phyloP scores from a whole-genome alignment of 2,113 vertebrate species.

The Todiramphus chloris region DNA sequence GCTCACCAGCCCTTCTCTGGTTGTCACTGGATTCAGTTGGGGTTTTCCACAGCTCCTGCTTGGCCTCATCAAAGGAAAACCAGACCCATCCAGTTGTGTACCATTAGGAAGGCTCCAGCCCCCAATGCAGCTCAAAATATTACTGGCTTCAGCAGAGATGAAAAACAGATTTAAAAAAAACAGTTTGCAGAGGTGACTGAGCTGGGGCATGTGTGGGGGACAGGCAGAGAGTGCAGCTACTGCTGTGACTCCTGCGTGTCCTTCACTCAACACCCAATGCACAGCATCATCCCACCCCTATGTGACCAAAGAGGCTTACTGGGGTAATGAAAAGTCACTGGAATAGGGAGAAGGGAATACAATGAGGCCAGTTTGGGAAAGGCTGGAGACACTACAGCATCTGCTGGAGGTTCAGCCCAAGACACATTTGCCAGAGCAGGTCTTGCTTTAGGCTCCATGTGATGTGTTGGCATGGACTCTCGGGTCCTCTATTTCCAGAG shows the following conservation, averaged over 20 bases:
- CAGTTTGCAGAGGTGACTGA: background rate
- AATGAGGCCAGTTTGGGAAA: background rate
- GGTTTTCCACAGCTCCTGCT: background rate
- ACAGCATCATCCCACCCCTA: accelerated
- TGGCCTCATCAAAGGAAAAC: background rate
- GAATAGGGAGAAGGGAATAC: background rate
- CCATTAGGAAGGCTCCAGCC: background rate
- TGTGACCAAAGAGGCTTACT: accelerated
- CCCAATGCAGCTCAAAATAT: background rate
- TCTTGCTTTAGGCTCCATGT: background rate
- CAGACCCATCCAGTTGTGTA: accelerated
- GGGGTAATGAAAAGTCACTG: background rate
- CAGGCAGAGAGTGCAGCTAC: background rate
- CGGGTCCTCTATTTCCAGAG: background rate
- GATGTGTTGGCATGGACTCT: background rate
- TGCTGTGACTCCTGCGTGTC: background rate
- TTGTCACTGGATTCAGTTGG: background rate
- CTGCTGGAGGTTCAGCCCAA: background rate
- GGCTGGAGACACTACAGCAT: background rate
- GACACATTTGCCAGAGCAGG: background rate
- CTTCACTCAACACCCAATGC: background rate
- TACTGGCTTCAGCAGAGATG: background rate
- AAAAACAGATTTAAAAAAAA: background rate
- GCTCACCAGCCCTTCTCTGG: background rate
- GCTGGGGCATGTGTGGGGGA: background rate